Conservation (phyloP, 2,113 vertebrate species). For the Canis aureus region DNA sequence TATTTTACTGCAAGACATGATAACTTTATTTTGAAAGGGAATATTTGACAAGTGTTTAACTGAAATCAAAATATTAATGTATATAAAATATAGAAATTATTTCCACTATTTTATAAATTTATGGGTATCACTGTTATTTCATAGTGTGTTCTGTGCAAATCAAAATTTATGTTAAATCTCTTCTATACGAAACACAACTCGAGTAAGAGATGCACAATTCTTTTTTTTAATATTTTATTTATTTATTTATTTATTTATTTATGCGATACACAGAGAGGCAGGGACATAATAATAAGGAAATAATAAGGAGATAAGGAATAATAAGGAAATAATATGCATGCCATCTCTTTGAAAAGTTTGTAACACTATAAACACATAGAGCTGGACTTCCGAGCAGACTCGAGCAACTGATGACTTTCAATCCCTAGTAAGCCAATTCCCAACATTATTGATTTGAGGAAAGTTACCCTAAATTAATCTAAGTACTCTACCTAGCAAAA, state of each 20-base stretch:
- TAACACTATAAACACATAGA: neutral
- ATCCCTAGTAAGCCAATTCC: neutral
- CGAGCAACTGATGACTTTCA: neutral
- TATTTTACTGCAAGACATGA: neutral
- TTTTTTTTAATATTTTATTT: too few relatives aligned
- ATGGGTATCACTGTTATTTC: neutral
- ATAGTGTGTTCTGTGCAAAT: neutral
- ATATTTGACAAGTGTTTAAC: neutral
- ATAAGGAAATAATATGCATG: neutral
- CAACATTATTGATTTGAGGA: neutral
- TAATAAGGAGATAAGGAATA: too few relatives aligned
- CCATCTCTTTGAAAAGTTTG: neutral
- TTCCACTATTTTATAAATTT: neutral
- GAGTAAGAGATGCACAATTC: neutral
- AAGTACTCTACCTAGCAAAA: neutral
- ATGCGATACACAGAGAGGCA: too few relatives aligned
- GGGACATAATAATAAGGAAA: too few relatives aligned
- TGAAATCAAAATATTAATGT: neutral
- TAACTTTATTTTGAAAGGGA: neutral
- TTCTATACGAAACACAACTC: neutral
- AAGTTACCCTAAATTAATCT: neutral
- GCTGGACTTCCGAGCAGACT: neutral
- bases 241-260: too few relatives aligned
- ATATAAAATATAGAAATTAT: neutral
- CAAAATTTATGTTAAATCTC: neutral